These are phyloP conservation scores for Eleginops maclovinus DNA, from an alignment of 2,113 vertebrate genomes.

Conservation along the genomic window DNA sequence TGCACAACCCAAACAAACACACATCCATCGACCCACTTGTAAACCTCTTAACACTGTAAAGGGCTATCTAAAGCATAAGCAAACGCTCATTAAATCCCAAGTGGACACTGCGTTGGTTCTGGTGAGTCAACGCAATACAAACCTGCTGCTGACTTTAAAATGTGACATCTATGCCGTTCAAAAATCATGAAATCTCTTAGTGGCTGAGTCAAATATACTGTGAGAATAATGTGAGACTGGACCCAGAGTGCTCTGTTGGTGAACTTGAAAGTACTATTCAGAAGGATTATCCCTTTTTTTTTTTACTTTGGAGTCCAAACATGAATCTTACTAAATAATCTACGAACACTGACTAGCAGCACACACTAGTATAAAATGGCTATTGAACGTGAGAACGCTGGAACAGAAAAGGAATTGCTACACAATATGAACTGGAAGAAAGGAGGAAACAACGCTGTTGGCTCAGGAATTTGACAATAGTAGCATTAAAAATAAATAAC, in stretches of 20 bases:
- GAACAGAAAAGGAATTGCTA: slow-evolving; percentile 33
- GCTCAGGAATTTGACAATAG: slow-evolving; percentile 33
- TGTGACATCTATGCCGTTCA: neutral
- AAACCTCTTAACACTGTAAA: slow-evolving; percentile 41
- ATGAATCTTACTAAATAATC: slow-evolving; percentile 19
- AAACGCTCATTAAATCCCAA: neutral
- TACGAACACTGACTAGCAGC: slow-evolving; percentile 32
- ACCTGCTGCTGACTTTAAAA: slow-evolving; percentile 18
- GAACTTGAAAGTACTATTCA: neutral
- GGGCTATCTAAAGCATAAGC: slow-evolving; percentile 8
- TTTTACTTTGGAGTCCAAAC: neutral
- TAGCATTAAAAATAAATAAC: slow-evolving; percentile 48
- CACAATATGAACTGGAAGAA: slow-evolving; percentile 30
- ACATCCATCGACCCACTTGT: slow-evolving; percentile 10
- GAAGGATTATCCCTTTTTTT: neutral
- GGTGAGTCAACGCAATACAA: neutral
- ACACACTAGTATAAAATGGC: slow-evolving; percentile 31
- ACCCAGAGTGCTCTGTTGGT: neutral
- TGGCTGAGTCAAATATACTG: slow-evolving; percentile 1
- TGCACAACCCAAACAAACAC: slow-evolving; percentile 65
- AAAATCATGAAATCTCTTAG: slow-evolving; percentile 11
- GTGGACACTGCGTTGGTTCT: neutral
- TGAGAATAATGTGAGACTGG: slow-evolving; percentile 7
- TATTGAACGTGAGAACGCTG: slow-evolving; percentile 58
- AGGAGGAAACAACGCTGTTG: slow-evolving; percentile 32